Evolutionary conservation across 2,888 invertebrate genomes (phyloP).

Genomic region (Julus scandinavius): DNA sequence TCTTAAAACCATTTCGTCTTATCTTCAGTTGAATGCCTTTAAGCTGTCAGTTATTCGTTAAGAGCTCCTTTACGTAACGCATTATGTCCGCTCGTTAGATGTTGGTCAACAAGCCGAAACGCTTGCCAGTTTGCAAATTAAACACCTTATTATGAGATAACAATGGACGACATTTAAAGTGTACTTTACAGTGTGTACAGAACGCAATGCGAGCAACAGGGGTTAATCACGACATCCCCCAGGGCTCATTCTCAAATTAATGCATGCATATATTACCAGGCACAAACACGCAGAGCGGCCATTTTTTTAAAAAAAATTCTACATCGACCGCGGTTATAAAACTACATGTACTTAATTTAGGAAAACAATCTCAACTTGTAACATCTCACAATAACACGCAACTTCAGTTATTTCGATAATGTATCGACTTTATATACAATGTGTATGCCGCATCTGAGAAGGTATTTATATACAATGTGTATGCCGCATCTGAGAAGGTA

Average conservation of each 20-base stretch:
- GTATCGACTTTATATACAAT: too few relatives aligned
- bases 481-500: too few relatives aligned
- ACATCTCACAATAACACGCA: too few relatives aligned
- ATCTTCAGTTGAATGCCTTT: slow-evolving; percentile 10
- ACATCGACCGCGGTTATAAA: background rate
- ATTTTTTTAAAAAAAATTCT: background rate
- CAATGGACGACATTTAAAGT: slow-evolving; percentile 28
- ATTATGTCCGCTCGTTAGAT: slow-evolving; percentile 28
- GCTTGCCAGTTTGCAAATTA: slow-evolving; percentile 28
- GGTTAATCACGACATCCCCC: slow-evolving; percentile 25
- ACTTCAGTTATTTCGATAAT: too few relatives aligned
- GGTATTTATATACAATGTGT: too few relatives aligned
- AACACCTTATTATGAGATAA: slow-evolving; percentile 15
- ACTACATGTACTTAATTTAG: too few relatives aligned
- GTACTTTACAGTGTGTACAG: slow-evolving; percentile 28
- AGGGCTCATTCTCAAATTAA: slow-evolving; percentile 10
- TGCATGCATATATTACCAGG: background rate
- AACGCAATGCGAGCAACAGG: slow-evolving; percentile 8
- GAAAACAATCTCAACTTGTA: too few relatives aligned
- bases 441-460: too few relatives aligned
- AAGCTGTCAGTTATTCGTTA: slow-evolving; percentile 28
- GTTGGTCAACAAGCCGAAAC: slow-evolving; percentile 26
- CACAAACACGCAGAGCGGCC: background rate
- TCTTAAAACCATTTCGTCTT: slow-evolving; percentile 17
- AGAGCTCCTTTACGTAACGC: slow-evolving; percentile 22